Evolutionary conservation across 2,797 vertebrate genomes (phyloP), one percentile per base, ranked within the genome.

Genomic region (Lepilemur ruficaudatus): DNA sequence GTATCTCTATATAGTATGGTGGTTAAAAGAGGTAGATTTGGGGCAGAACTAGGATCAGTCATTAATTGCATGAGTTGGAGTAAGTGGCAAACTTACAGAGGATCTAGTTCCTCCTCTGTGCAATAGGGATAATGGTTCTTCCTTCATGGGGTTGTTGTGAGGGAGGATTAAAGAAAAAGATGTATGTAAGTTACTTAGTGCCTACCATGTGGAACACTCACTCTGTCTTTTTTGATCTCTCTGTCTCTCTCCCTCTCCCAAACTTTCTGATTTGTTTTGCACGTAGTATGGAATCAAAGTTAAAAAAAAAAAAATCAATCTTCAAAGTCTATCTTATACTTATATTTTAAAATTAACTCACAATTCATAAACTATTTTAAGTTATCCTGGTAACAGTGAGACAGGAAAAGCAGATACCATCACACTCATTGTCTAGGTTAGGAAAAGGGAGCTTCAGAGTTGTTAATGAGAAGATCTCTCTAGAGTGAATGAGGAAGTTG

Each of bases 321-420:
- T 88, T 8, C 22, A 78, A 94, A 91, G 28, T 63, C 35, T 92
- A 38, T 18, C 14, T 55, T 65, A 81, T 65, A 82, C 3, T 57
- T 78, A 13, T 32, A 78, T 5, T 65, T 96, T 84, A 81, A 92
- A 73, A 22, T 84, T 14, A 75, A 41, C 15, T 87, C 22, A n/a
- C 1, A 32, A 59, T 83, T 86, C 15, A 61, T 76, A 80, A 83
- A 75, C 35, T 61, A 28, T 41, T n/a, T 85, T 73, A 91, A 73
- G 20, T 28, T 95, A 79, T 35, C 20, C 25, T 38, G 14, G 48
- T 57, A 84, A 12, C 11, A 55, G n/a, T 70, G 25, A 48, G 14
- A 91, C 72, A 55, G 12, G 17, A 70, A 75, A 86, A 15, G 10
- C 23, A 59, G 46, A 32, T 72, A n/a, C 12, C 18, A 14, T 35